Percentiles rank a stretch among this genome's conserved stretches.
phyloP scores from a whole-genome alignment of 2,888 invertebrate species.

The Andrena praecox region DNA sequence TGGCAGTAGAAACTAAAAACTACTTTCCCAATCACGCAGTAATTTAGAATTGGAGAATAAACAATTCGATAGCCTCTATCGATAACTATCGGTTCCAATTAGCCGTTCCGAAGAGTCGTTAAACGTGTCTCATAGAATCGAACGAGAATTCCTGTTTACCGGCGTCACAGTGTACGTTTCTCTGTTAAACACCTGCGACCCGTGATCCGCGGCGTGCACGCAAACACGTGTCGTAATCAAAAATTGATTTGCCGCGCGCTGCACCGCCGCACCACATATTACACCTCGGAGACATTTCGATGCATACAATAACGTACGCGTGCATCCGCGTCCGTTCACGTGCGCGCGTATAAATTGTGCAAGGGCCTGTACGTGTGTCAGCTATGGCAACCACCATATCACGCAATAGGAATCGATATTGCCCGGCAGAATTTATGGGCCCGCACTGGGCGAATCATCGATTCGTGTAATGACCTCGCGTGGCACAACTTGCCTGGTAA shows the following conservation, averaged over 20 bases:
- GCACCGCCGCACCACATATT: not conserved
- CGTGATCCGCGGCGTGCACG: not conserved
- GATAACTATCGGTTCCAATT: not conserved
- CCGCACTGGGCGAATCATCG: constrained; percentile 74
- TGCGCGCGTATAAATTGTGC: constrained; percentile 14
- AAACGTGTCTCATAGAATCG: not conserved
- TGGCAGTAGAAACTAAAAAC: too few relatives aligned
- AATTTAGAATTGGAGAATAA: too few relatives aligned
- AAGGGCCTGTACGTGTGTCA: constrained; percentile 7
- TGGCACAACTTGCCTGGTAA: constrained; percentile 44
- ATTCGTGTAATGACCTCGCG: constrained; percentile 75
- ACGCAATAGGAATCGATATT: constrained; percentile 60
- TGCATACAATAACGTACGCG: constrained; percentile 3
- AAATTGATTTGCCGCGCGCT: constrained; percentile 14
- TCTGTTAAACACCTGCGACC: not conserved
- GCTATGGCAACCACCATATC: constrained; percentile 36
- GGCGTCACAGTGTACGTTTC: not conserved
- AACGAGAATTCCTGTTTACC: constrained; percentile 8
- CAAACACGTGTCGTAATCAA: constrained; percentile 9
- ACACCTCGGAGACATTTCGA: constrained; percentile 18
- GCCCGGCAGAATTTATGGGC: constrained; percentile 70
- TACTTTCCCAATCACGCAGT: not conserved
- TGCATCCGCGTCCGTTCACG: not conserved
- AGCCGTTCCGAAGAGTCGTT: not conserved
- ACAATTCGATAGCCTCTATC: not conserved